These are phyloP conservation scores for Hydrozoanthus tunicans DNA, from an alignment of 64 coral and sea anemone species.

Conservation along the genomic window DNA sequence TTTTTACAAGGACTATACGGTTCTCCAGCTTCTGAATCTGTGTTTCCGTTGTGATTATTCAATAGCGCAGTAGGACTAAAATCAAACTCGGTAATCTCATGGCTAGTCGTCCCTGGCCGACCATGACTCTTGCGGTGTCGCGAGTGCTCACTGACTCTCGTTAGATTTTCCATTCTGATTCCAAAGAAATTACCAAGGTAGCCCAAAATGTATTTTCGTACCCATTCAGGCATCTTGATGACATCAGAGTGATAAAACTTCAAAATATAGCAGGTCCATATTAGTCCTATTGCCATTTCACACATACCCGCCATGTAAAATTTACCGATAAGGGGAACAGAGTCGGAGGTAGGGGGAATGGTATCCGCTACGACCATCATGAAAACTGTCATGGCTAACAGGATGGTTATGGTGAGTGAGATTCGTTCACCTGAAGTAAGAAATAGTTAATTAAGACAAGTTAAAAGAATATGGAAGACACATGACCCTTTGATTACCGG, in stretches of 20 bases:
- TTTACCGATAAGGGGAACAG: slow-evolving; percentile 85
- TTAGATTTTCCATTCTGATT: slow-evolving; percentile 91
- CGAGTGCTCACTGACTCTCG: slow-evolving; percentile 74
- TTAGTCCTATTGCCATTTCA: slow-evolving; percentile 91
- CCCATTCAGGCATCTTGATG: slow-evolving; percentile 90
- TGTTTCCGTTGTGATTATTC: not conserved
- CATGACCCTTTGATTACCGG: not conserved
- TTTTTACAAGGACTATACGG: slow-evolving; percentile 36
- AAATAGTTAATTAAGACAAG: not conserved
- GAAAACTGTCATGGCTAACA: slow-evolving; percentile 95
- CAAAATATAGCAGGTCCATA: slow-evolving; percentile 96
- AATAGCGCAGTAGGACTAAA: slow-evolving; percentile 7
- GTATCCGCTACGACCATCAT: slow-evolving; percentile 95
- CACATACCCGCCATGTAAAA: slow-evolving; percentile 98
- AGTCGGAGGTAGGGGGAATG: slow-evolving; percentile 94
- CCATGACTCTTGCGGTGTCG: slow-evolving; percentile 22
- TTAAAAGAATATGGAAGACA: not conserved
- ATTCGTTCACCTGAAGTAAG: slow-evolving; percentile 89
- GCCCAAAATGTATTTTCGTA: slow-evolving; percentile 84
- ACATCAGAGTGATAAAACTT: slow-evolving; percentile 93
- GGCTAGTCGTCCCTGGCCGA: not conserved
- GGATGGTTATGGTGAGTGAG: slow-evolving; percentile 90
- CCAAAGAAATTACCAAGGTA: slow-evolving; percentile 85
- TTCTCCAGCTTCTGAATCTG: not conserved
- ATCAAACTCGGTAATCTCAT: slow-evolving; percentile 1